Base-by-base conservation (phyloP, 1,140 invertebrate species). In the Grapholita molesta region DNA sequence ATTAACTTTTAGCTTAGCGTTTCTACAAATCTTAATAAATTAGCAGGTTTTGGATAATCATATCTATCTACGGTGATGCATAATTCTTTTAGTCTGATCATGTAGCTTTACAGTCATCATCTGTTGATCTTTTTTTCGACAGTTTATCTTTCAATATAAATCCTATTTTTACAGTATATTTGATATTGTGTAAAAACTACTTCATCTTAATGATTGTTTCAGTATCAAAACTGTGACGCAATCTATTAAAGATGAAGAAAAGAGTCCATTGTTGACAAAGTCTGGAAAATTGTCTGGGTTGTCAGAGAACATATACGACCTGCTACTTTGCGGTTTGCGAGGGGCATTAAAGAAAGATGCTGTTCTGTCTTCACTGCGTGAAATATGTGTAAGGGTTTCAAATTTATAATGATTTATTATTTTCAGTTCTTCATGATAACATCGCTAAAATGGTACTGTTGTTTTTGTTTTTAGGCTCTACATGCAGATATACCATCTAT, bases 401-500 rank as follows among this genome's bases (percentile, higher is more conserved):
- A 70, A 68, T 57, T 33, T 64, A 65, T 61, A 28, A 72, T 68
- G 11, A 15, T 52, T 65, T 64, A 52, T 61, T n/a, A 23, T 35
- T 35, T 35, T 35, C 11, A 35, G 1, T 9, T 35, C 33, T 9
- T 57, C n/a, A 9, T 70, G 69, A 18, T 38, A 64, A 30, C 28
- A 66, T 64, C 1, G 12, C 12, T 38, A 15, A n/a, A 38, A 38
- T 1, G 35, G 28, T 68, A 48, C 9, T 48, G 42, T 66, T 70
- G 18, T 52, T 24, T 57, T 64, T 3, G 66, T 82, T 90, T 70
- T 89, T 85, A 96, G 95, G 92, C 92, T 71, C 89, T 96, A 30
- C 96, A 97, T 91, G 92, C 93, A 55, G 96, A 96, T 78, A 94
- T 97, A 82, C 94, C 95, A 57, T 95, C 96, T 15, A 93, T 96